Evolutionary conservation across 2,113 vertebrate genomes (phyloP).

Genomic region (Ellobius talpinus): DNA sequence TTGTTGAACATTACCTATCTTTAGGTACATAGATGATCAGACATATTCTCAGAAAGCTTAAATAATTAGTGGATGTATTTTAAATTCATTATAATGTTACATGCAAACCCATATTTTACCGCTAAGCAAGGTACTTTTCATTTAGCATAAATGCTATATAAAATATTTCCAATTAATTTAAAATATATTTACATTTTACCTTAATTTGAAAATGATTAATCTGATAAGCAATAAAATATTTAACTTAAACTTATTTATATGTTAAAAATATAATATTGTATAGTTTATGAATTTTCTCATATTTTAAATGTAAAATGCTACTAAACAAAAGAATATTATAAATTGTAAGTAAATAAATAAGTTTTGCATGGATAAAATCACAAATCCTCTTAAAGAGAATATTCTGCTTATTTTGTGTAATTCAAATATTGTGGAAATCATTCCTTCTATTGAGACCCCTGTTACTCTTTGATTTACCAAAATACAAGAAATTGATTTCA

Average conservation of each 20-base stretch:
- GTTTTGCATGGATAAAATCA: background rate
- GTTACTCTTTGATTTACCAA: background rate
- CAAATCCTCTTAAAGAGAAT: background rate
- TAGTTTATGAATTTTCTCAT: background rate
- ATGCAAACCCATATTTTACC: background rate
- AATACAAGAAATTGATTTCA: background rate
- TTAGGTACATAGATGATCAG: background rate
- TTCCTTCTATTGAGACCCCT: background rate
- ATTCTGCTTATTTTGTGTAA: background rate
- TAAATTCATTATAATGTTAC: background rate
- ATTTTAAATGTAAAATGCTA: background rate
- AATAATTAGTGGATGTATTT: background rate
- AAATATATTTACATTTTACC: background rate
- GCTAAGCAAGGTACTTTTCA: background rate
- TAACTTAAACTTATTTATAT: background rate
- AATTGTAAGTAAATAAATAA: background rate
- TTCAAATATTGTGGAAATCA: background rate
- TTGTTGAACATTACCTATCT: background rate
- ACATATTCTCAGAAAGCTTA: background rate
- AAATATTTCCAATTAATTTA: constrained; percentile 19
- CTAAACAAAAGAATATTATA: background rate
- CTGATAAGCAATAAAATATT: background rate
- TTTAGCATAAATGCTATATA: background rate
- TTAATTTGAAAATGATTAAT: background rate
- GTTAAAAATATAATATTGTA: background rate